Evolutionary conservation across 2,797 vertebrate species (phyloP).

Genomic region (Danio tinwini): DNA sequence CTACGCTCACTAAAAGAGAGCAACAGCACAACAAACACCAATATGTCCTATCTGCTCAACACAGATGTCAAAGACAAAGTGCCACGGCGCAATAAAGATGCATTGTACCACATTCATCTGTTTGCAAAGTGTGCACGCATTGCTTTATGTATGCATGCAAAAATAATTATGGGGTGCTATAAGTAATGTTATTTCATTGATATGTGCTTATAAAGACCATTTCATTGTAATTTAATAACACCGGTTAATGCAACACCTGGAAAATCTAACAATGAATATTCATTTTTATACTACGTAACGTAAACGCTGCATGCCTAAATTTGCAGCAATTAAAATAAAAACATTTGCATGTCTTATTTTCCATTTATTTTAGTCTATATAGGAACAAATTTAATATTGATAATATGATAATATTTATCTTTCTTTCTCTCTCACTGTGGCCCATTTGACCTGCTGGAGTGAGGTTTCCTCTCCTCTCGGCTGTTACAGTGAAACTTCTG

Average conservation of each 20-base stretch:
- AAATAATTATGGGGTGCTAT: background rate
- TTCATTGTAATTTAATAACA: background rate
- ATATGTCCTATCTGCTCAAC: constrained; percentile 57
- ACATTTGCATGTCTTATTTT: no score
- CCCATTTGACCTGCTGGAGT: no score
- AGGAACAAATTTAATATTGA: no score
- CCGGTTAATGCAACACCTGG: background rate
- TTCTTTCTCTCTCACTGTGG: no score
- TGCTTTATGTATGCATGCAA: constrained; percentile 8
- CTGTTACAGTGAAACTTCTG: no score
- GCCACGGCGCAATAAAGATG: constrained; percentile 34
- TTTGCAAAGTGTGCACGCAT: background rate
- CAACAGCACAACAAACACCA: constrained; percentile 58
- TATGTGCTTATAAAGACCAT: background rate
- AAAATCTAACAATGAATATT: background rate
- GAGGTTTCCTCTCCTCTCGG: no score
- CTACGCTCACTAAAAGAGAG: constrained; percentile 50
- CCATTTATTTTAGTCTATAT: no score
- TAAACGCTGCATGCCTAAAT: no score
- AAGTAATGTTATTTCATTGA: background rate
- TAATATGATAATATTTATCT: no score
- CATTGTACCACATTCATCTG: constrained; percentile 23
- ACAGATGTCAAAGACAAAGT: constrained; percentile 54
- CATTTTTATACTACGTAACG: background rate
- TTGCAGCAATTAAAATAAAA: no score